Percentiles rank a stretch among this genome's conserved stretches.
phyloP scores from a whole-genome alignment of 2,888 invertebrate species.

The Elmis aenea region DNA sequence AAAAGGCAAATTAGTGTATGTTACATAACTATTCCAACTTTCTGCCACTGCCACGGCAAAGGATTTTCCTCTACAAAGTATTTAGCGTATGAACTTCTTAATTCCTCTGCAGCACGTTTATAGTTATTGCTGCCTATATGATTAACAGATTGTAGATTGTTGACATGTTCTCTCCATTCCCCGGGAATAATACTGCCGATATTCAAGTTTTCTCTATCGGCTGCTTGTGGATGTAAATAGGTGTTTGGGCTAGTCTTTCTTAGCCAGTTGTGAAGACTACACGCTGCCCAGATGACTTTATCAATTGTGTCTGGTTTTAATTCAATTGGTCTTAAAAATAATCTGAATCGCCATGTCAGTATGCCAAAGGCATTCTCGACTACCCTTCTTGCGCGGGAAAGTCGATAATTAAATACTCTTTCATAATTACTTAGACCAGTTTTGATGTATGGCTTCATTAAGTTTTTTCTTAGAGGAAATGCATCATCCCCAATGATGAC shows the following conservation, averaged over 20 bases:
- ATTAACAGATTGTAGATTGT: constrained; percentile 15
- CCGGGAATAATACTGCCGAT: constrained; percentile 14
- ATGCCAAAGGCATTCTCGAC: constrained; percentile 11
- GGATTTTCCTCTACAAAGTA: constrained; percentile 7
- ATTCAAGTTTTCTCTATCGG: constrained; percentile 17
- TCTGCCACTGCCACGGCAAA: constrained; percentile 11
- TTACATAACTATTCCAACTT: constrained; percentile 10
- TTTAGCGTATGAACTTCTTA: constrained; percentile 9
- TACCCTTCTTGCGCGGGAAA: constrained; percentile 8
- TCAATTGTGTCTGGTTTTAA: constrained; percentile 8
- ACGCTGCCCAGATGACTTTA: constrained; percentile 11
- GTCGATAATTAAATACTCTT: constrained; percentile 10
- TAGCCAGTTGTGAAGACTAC: constrained; percentile 10
- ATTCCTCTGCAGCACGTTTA: constrained; percentile 12
- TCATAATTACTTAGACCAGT: constrained; percentile 5
- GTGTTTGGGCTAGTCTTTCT: constrained; percentile 8
- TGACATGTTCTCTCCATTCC: constrained; percentile 8
- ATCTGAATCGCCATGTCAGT: constrained; percentile 8
- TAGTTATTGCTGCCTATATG: constrained; percentile 13
- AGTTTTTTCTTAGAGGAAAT: constrained; percentile 9
- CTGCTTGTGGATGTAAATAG: constrained; percentile 10
- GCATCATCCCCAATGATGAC: constrained; percentile 9
- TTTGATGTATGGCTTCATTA: constrained; percentile 9
- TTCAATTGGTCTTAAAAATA: constrained; percentile 11
- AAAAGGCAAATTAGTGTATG: no score